phyloP scores from a whole-genome alignment of 2,888 invertebrate genomes.

The Phrixothrix hirtus region DNA sequence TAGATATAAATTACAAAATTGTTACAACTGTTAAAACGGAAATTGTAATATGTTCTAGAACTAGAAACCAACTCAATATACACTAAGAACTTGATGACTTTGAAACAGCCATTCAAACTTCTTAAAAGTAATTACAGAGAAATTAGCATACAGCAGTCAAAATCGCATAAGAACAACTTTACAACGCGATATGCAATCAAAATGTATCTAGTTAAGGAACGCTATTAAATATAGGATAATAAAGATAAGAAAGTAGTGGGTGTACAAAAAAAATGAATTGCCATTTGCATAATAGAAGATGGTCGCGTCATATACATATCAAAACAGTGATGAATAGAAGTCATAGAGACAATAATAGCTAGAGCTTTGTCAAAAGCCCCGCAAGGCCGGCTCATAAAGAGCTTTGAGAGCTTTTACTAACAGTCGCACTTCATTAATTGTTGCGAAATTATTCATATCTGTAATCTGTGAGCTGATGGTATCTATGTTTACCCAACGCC shows the following conservation, averaged over 20 bases:
- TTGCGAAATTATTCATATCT: conserved; percentile 54
- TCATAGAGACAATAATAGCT: conserved; percentile 50
- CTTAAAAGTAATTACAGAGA: conserved; percentile 34
- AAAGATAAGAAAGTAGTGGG: conserved; percentile 12
- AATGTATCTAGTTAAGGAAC: neutral
- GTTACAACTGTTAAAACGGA: conserved; percentile 36
- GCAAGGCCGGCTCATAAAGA: conserved; percentile 46
- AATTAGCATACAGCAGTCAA: conserved; percentile 35
- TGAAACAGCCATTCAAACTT: conserved; percentile 36
- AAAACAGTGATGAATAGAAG: conserved; percentile 49
- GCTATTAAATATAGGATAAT: conserved; percentile 22
- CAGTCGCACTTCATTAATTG: conserved; percentile 53
- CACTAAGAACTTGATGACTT: conserved; percentile 36
- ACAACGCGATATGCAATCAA: conserved; percentile 13
- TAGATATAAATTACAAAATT: conserved; percentile 36
- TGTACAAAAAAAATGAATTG: conserved; percentile 44
- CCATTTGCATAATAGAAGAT: conserved; percentile 51
- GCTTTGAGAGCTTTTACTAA: conserved; percentile 50
- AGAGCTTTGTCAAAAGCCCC: conserved; percentile 45
- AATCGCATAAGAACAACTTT: conserved; percentile 23
- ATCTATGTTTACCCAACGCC: conserved; percentile 41
- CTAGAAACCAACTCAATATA: conserved; percentile 37
- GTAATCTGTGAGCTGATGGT: conserved; percentile 54
- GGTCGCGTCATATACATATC: conserved; percentile 50
- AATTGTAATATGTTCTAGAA: conserved; percentile 37